Evolutionary conservation across 2,888 invertebrate genomes (phyloP).

Genomic region (Coleophora flavipennella): DNA sequence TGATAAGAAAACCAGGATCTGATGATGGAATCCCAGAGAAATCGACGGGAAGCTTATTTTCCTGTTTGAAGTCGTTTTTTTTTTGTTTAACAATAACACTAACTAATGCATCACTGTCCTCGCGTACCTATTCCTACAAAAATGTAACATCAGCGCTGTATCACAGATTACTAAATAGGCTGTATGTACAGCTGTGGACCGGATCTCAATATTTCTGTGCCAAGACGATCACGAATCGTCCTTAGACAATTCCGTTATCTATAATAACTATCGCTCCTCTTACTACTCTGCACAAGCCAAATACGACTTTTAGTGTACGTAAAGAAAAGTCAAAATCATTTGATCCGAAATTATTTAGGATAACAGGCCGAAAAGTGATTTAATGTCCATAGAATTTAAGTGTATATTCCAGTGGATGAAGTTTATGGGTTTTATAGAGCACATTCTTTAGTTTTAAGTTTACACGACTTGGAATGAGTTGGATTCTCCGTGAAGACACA

Average conservation of each 20-base stretch:
- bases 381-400: background rate
- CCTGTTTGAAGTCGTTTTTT: too few relatives aligned
- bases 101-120: too few relatives aligned
- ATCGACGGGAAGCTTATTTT: too few relatives aligned
- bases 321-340: too few relatives aligned
- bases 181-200: too few relatives aligned
- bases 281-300: slow-evolving; percentile 10
- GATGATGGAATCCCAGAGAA: too few relatives aligned
- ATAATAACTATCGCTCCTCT: slow-evolving; percentile 11
- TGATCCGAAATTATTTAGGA: too few relatives aligned
- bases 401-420: slow-evolving; percentile 12
- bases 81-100: too few relatives aligned
- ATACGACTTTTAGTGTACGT: slow-evolving; percentile 1
- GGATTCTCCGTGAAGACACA: background rate
- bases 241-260: slow-evolving; percentile 20
- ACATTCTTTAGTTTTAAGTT: slow-evolving; percentile 23
- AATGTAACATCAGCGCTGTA: slow-evolving; percentile 15
- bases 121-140: too few relatives aligned
- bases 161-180: too few relatives aligned
- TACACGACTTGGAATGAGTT: slow-evolving; percentile 16
- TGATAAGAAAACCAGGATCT: too few relatives aligned
- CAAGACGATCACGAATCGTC: slow-evolving; percentile 23
- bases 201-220: slow-evolving; percentile 17
- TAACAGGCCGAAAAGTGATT: too few relatives aligned
- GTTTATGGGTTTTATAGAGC: slow-evolving; percentile 31